Base-by-base conservation (phyloP, 1,140 invertebrate genomes). In the Achroia grisella region DNA sequence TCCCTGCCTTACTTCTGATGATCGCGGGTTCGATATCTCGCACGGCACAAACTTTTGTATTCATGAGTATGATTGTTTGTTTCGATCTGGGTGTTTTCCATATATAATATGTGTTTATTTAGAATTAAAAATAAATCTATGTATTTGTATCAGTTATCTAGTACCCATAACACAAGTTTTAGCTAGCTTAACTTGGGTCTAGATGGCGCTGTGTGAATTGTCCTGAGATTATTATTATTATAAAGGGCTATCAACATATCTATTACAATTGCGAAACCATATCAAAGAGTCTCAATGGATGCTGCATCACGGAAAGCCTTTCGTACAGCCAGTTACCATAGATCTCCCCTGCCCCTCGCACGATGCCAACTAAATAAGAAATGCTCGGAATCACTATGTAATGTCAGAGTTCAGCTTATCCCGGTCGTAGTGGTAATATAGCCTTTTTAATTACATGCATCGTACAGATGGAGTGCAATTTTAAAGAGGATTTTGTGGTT, bases 401-500 rank as follows among this genome's bases (percentile, higher is more conserved):
- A 3, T 15, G 8, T 9, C 10, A n/a, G 6, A 43, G 64, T 9
- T 63, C 66, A 29, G 44, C 11, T n/a, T 41, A 52, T 1, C 39
- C 37, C 57, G 62, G 67, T 39, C 35, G n/a, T 11, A 14, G 37
- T 37, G 39, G 45, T 55, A 56, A 48, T 50, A 59, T 46, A 68
- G 60, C 55, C 69, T 70, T 75, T 74, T 75, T 75, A 75, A 75
- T 75, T 75, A 75, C 66, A 70, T 75, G 63, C 66, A 72, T 70
- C 66, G 67, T 61, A 59, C 58, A 52, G 50, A 42, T 36, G 39
- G 56, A 66, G 63, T 68, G 71, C 60, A 71, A 68, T 68, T 71
- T 70, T 53, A 68, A 71, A 75, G 66, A 63, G 62, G 63, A 71
- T 71, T 71, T 70, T 47, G 62, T 59, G 66, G 52, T 57, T 68